phyloP scores from a whole-genome alignment of 2,797 vertebrate genomes.

The Sternotherus odoratus region DNA sequence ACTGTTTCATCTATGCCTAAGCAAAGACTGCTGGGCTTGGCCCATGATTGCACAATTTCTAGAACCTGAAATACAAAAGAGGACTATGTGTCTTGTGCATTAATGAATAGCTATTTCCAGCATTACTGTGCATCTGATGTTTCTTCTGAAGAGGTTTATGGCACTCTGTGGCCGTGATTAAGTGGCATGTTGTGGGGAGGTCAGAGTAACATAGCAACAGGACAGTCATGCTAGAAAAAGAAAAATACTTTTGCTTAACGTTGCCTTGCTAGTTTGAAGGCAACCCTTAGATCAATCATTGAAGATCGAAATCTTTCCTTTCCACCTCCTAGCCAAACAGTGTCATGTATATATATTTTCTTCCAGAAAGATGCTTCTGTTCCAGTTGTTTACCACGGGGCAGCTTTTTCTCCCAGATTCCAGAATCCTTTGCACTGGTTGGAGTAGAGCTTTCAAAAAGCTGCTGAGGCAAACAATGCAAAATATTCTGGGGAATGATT shows the following conservation, averaged over 20 bases:
- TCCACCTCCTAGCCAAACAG: neutral
- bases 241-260: neutral
- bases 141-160: neutral
- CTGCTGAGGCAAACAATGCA: neutral
- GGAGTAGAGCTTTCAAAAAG: neutral
- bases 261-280: neutral
- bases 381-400: neutral
- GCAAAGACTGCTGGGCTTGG: neutral
- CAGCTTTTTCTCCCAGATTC: constrained; percentile 10
- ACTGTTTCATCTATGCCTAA: neutral
- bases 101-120: neutral
- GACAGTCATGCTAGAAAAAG: neutral
- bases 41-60: neutral
- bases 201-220: neutral
- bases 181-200: neutral
- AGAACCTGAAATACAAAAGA: constrained; percentile 5
- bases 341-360: neutral
- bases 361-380: constrained; percentile 5
- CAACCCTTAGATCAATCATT: neutral
- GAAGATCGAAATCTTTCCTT: neutral
- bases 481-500: neutral
- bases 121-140: neutral
- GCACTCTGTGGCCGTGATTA: neutral
- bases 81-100: neutral
- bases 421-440: neutral